Percentiles rank a stretch among this genome's conserved stretches.
phyloP scores from a whole-genome alignment of 1,140 invertebrate species.

The Oryctes rhinoceros region DNA sequence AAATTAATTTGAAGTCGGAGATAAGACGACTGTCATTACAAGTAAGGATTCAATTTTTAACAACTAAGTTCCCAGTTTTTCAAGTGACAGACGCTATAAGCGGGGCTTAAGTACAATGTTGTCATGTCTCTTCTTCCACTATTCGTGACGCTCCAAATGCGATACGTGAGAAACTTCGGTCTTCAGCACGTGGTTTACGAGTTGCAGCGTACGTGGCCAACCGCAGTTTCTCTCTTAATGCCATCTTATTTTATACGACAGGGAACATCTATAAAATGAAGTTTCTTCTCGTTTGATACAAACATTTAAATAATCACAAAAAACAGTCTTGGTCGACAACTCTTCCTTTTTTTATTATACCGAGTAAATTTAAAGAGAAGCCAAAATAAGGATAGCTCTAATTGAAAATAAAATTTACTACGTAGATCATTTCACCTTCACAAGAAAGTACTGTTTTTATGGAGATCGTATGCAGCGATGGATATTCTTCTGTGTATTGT shows the following conservation, averaged over 20 bases:
- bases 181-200: conserved; percentile 31
- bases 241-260: conserved; percentile 25
- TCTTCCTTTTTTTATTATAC: too few relatives aligned
- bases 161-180: conserved; percentile 28
- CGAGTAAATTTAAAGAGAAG: too few relatives aligned
- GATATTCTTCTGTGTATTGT: too few relatives aligned
- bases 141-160: conserved; percentile 33
- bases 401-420: too few relatives aligned
- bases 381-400: too few relatives aligned
- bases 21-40: neutral
- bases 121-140: neutral
- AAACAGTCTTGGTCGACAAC: neutral
- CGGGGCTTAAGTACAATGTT: conserved; percentile 30
- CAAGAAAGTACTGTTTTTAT: too few relatives aligned
- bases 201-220: conserved; percentile 29
- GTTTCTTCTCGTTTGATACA: neutral
- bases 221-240: conserved; percentile 29
- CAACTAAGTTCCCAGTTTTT: neutral
- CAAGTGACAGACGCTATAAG: conserved; percentile 1
- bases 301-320: conserved; percentile 15
- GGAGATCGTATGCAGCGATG: too few relatives aligned
- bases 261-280: neutral
- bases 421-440: too few relatives aligned
- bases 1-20: neutral
- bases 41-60: neutral